phyloP scores from a whole-genome alignment of 2,888 invertebrate species.

The Eupithecia abbreviata region DNA sequence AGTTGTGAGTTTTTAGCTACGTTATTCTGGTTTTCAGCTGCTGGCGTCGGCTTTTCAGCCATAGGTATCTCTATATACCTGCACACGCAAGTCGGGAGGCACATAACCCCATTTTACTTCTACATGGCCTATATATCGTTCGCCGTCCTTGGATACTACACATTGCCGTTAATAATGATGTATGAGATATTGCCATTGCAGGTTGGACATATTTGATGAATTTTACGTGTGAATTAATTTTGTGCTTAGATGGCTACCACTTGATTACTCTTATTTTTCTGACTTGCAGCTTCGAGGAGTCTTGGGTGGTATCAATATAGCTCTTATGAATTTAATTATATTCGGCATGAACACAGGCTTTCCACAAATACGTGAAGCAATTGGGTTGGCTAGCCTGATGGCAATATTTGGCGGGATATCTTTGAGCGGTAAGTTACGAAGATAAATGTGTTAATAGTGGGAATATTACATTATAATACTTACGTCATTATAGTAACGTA shows the following conservation, averaged over 20 bases:
- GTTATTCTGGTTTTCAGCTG: not conserved
- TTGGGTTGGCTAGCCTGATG: conserved; percentile 52
- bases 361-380: conserved; percentile 46
- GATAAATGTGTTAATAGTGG: not conserved
- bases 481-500: not conserved
- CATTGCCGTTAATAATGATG: conserved; percentile 63
- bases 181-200: conserved; percentile 68
- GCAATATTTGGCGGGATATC: conserved; percentile 54
- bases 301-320: not conserved
- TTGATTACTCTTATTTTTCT: not conserved
- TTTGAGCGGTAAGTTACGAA: conserved; percentile 53
- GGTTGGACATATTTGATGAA: conserved; percentile 49
- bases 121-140: conserved; percentile 55
- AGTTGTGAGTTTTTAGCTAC: not conserved
- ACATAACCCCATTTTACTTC: conserved; percentile 15
- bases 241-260: not conserved
- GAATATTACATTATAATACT: not conserved
- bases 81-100: not conserved
- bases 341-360: not conserved
- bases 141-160: conserved; percentile 61
- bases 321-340: not conserved
- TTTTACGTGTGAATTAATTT: not conserved
- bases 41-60: not conserved
- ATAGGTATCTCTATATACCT: not conserved
- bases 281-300: conserved; percentile 1